Conservation (phyloP, 1,140 invertebrate species). For the Drosophila arizonae region DNA sequence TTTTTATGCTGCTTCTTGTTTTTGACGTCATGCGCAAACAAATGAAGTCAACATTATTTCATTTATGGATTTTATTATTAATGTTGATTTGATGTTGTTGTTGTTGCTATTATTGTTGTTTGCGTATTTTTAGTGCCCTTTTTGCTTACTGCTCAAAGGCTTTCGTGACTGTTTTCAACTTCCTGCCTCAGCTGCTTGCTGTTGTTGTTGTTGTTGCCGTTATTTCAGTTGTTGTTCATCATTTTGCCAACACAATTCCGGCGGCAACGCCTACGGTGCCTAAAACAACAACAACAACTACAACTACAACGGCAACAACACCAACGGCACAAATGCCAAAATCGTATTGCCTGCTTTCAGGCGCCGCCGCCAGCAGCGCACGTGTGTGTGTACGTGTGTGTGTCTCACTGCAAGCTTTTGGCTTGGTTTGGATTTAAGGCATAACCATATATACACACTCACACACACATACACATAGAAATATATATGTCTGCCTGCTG, state of each 20-base stretch:
- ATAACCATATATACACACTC: conserved; percentile 21
- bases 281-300: conserved; percentile 27
- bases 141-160: conserved; percentile 32
- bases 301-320: conserved; percentile 29
- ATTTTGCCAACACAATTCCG: conserved; percentile 77
- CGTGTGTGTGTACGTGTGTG: conserved; percentile 20
- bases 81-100: conserved; percentile 57
- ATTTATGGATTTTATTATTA: conserved; percentile 80
- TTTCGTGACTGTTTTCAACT: conserved; percentile 76
- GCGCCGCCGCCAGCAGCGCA: conserved; percentile 55
- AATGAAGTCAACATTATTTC: conserved; percentile 78
- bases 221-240: conserved; percentile 62
- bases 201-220: conserved; percentile 19
- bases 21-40: conserved; percentile 75
- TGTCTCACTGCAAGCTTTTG: conserved; percentile 43
- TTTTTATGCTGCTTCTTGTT: conserved; percentile 24
- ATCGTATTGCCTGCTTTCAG: conserved; percentile 75
- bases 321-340: conserved; percentile 63
- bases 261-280: conserved; percentile 69
- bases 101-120: conserved; percentile 23
- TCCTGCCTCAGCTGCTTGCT: conserved; percentile 41
- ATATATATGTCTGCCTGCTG: conserved; percentile 33
- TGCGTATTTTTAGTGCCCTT: conserved; percentile 69
- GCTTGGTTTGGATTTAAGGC: conserved; percentile 63
- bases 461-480: not conserved